Percentiles rank a stretch among this genome's conserved stretches.
phyloP scores from a whole-genome alignment of 2,888 invertebrate species.

The Ectropis crepuscularia region DNA sequence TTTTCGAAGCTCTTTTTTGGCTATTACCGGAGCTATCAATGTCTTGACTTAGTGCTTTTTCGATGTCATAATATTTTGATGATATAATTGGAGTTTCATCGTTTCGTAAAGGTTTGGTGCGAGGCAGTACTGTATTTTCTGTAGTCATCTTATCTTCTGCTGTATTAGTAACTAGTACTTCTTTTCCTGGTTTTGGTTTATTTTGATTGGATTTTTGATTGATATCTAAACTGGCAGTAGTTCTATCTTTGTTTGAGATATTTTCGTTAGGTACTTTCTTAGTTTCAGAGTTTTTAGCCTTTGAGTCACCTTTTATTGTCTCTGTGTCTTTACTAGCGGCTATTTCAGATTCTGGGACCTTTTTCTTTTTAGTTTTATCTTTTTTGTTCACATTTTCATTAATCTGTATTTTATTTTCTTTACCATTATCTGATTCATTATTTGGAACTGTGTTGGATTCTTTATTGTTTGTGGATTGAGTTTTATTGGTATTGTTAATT shows the following conservation, averaged over 20 bases:
- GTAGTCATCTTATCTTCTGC: too few relatives aligned
- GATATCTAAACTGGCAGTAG: too few relatives aligned
- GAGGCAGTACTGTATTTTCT: too few relatives aligned
- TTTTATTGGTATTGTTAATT: neutral
- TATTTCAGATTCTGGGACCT: slow-evolving; percentile 21
- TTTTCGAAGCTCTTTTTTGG: slow-evolving; percentile 3
- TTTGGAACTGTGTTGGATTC: too few relatives aligned
- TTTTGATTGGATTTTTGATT: too few relatives aligned
- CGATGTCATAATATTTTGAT: neutral
- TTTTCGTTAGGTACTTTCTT: slow-evolving; percentile 8
- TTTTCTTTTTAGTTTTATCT: slow-evolving; percentile 17
- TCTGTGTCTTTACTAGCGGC: slow-evolving; percentile 1
- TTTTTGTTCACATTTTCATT: neutral
- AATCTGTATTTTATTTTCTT: neutral
- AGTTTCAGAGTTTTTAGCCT: slow-evolving; percentile 25
- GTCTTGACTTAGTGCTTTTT: slow-evolving; percentile 6
- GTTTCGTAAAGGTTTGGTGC: too few relatives aligned
- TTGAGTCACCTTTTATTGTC: slow-evolving; percentile 10
- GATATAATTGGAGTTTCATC: neutral
- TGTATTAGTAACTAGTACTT: too few relatives aligned
- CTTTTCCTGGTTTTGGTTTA: too few relatives aligned
- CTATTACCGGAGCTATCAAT: slow-evolving; percentile 3
- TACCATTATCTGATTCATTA: neutral
- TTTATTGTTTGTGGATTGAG: too few relatives aligned
- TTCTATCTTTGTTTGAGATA: too few relatives aligned